Evolutionary conservation across 2,113 vertebrate species (phyloP), one percentile per base, ranked within the genome.

Genomic region (Callorhinus ursinus): DNA sequence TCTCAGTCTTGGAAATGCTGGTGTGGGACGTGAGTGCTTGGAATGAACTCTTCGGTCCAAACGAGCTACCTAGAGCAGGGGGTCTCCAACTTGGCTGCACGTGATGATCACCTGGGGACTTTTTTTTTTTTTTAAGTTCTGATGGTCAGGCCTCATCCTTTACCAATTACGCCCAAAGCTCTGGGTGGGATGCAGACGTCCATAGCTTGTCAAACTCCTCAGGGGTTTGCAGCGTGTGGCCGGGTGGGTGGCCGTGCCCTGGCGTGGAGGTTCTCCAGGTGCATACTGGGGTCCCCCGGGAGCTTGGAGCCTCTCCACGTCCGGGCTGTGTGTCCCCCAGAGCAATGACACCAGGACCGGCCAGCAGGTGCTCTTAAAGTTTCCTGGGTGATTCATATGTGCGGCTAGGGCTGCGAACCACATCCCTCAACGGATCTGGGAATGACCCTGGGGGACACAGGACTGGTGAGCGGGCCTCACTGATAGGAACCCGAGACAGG

Each of bases 381-480:
- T 69, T 69, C 18, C 16, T 10, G 46, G 36, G 39, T 69, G 86
- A 57, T 42, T 57, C 82, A 22, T 46, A 26, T n/a, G n/a, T 21
- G 36, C 28, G 55, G 26, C 31, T 18, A 57, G 59, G 33, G 18
- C 72, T 36, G 10, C 22, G 39, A 31, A 42, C 21, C n/a, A 63
- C 53, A 39, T n/a, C 5, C 61, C 46, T 71, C 46, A 31, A 5
- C 42, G 57, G 90, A 36, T 53, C 24, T 91, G 88, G 42, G 63
- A 36, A n/a, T 12, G 10, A 19, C n/a, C 87, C 36, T 24, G 7
- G 51, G 46, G 57, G 11, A 28, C 28, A 53, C 5, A 16, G 16
- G 42, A 55, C 18, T 18, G 55, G 24, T 2, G 13, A 84, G 21
- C 46, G 0, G 1, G 15, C 26, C 11, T 5, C 1, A 4, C 46